Percentiles rank a stretch among this genome's conserved stretches.
Conservation (phyloP, 2,113 vertebrate species). For the Carettochelys insculpta region DNA sequence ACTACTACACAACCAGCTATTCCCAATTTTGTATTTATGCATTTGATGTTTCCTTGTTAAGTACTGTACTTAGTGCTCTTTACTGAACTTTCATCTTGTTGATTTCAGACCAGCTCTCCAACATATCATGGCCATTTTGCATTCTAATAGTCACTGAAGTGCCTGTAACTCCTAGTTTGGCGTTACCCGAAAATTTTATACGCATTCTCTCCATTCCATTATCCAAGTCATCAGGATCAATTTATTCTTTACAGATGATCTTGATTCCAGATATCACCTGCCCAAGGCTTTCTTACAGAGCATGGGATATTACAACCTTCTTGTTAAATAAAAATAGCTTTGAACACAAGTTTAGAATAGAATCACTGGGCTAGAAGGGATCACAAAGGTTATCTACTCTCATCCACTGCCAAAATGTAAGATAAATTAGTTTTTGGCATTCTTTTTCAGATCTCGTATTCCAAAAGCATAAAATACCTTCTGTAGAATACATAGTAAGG, state of each 20-base stretch:
- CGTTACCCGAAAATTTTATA: background rate
- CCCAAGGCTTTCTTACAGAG: constrained; percentile 15
- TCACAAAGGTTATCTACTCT: background rate
- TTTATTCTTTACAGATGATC: constrained; percentile 7
- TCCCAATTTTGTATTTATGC: too few relatives aligned
- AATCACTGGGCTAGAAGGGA: background rate
- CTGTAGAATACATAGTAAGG: background rate
- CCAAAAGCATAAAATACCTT: background rate
- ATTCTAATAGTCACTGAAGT: background rate
- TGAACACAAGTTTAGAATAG: background rate
- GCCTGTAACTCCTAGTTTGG: background rate
- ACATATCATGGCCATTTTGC: background rate
- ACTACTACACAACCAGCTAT: too few relatives aligned
- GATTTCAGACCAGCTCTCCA: background rate
- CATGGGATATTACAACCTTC: background rate
- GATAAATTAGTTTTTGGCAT: background rate
- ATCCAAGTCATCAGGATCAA: background rate
- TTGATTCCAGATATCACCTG: background rate
- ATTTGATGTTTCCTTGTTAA: too few relatives aligned
- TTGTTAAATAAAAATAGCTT: background rate
- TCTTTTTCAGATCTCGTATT: background rate
- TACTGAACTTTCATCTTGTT: background rate
- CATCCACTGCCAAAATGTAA: background rate
- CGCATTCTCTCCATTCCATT: background rate
- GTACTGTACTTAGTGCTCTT: background rate